Base-by-base conservation (phyloP, 2,888 invertebrate genomes). In the Prosopocoilus inquinatus region DNA sequence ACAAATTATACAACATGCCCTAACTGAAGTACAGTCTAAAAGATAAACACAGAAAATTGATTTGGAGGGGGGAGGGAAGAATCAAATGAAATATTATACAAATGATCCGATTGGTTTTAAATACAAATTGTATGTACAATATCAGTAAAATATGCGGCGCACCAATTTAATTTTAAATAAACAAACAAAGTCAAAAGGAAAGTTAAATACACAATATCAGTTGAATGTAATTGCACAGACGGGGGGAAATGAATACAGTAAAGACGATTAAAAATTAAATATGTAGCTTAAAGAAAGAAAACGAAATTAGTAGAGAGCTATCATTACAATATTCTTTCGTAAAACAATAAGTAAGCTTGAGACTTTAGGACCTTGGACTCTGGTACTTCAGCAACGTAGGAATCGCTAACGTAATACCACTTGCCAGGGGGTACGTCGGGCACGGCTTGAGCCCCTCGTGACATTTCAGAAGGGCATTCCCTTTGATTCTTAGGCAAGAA, bases 391-490 rank as follows among this genome's bases (percentile, higher is more conserved):
- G 84, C 83, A 0, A 96, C 94, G 70, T 88, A 84, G 55, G 90
- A 90, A 79, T 98, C 98, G 54, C 96, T 96, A 47, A 96, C 88
- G 73, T 90, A 90, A 79, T 90, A 98, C 98, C 98, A 98, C 69
- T 87, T 88, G 9, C 93, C 93, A 1, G 83, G 75, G 1, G 88
- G 82, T 3, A 85, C 79, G 64, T 72, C 69, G 3, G 75, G 74
- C 33, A 73, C 73, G 13, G 70, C 69, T 1, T 77, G 75, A 0
- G 80, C 81, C 13, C 75, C 75, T 49, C 67, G 69, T 9, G 69
- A 69, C 52, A 79, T 80, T 1, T 81, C 81, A 0, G 50, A 50
- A 47, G 76, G 76, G 11, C 59, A 57, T 9, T 66, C 62, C 32
- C 56, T 64, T 59, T 73, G 76, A 60, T 73, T 75, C 58, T 73